These are phyloP conservation scores for Octodonta nipae DNA, from an alignment of 2,888 invertebrate genomes.

Conservation along the genomic window DNA sequence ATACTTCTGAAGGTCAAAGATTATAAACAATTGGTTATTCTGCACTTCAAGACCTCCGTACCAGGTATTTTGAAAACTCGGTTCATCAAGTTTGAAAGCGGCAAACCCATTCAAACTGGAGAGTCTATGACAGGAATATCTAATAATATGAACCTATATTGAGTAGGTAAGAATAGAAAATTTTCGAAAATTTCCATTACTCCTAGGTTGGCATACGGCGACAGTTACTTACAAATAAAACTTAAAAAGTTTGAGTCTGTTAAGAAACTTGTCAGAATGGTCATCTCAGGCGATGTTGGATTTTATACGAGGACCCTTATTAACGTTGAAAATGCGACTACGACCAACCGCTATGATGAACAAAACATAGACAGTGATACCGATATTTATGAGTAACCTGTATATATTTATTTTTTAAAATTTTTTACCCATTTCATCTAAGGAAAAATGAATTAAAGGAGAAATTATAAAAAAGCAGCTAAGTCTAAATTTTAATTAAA, in stretches of 20 bases:
- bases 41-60: slow-evolving; percentile 6
- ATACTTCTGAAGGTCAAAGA: slow-evolving; percentile 8
- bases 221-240: slow-evolving; percentile 8
- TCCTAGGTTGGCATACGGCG: slow-evolving; percentile 7
- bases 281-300: slow-evolving; percentile 8
- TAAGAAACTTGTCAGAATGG: slow-evolving; percentile 6
- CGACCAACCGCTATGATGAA: slow-evolving; percentile 3
- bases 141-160: slow-evolving; percentile 2
- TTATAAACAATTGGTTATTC: slow-evolving; percentile 7
- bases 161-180: slow-evolving; percentile 6
- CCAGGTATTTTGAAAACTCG: slow-evolving; percentile 4
- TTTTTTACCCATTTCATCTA: no score
- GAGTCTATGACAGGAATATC: slow-evolving; percentile 7
- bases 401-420: background rate
- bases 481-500: slow-evolving; percentile 5
- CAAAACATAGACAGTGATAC: slow-evolving; percentile 7
- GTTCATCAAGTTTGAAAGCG: slow-evolving; percentile 4
- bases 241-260: no score
- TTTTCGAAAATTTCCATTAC: slow-evolving; percentile 4
- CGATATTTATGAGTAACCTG: slow-evolving; percentile 4
- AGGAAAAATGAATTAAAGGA: no score
- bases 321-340: slow-evolving; percentile 3
- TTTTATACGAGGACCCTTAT: slow-evolving; percentile 8
- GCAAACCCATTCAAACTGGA: slow-evolving; percentile 5
- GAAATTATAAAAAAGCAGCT: slow-evolving; percentile 5